Evolutionary conservation across 1,140 invertebrate genomes (phyloP).

Genomic region (Popillia japonica): DNA sequence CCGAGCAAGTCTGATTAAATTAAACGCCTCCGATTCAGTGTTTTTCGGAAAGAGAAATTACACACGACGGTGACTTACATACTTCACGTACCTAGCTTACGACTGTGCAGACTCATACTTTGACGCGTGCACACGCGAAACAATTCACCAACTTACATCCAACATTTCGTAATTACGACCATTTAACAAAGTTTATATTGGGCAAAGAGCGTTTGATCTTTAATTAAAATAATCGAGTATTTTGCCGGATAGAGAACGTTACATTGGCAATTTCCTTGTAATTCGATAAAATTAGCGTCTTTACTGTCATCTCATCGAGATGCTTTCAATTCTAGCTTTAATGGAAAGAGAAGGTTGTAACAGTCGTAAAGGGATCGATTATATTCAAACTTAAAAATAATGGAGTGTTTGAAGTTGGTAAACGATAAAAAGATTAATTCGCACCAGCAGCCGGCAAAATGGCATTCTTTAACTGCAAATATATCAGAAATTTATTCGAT

Average conservation of each 20-base stretch:
- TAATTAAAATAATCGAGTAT: conserved; percentile 30
- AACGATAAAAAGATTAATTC: background rate
- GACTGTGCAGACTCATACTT: no score
- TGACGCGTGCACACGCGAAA: background rate
- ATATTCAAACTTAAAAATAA: background rate
- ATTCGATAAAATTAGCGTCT: conserved; percentile 5
- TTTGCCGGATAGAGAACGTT: background rate
- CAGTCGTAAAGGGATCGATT: background rate
- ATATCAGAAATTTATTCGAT: no score
- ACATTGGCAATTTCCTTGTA: background rate
- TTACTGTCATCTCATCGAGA: conserved; percentile 1
- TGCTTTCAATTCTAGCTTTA: background rate
- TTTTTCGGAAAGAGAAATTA: background rate
- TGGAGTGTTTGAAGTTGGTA: background rate
- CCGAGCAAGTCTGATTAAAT: conserved; percentile 5
- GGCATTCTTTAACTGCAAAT: no score
- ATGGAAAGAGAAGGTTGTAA: background rate
- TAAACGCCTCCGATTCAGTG: background rate
- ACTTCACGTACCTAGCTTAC: background rate
- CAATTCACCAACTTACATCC: conserved; percentile 3
- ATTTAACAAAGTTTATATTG: conserved; percentile 26
- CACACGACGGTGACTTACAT: background rate
- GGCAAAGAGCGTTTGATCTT: conserved; percentile 30
- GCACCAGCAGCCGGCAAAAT: background rate
- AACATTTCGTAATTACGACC: conserved; percentile 16